These are phyloP conservation scores for Coendou prehensilis DNA, from an alignment of 2,797 vertebrate genomes.

Conservation along the genomic window DNA sequence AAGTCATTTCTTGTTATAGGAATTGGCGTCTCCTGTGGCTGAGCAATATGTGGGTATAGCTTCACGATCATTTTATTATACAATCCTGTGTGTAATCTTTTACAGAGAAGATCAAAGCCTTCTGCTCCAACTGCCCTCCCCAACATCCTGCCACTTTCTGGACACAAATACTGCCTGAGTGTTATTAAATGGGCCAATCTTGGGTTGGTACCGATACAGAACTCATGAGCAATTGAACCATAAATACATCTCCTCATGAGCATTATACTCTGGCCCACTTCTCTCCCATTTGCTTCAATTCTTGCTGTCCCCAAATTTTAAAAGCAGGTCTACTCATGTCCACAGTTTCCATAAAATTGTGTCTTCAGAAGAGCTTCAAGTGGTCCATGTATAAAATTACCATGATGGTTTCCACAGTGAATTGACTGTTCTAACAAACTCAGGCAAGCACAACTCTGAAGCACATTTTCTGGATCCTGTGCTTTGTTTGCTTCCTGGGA, in stretches of 20 bases:
- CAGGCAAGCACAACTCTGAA: background rate
- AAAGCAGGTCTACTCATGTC: background rate
- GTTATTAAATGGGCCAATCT: background rate
- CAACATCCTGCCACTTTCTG: background rate
- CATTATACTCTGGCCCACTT: background rate
- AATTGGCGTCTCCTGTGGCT: background rate
- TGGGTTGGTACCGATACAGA: background rate
- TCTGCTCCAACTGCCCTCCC: background rate
- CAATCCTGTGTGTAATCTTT: background rate
- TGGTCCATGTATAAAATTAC: background rate
- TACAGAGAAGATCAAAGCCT: background rate
- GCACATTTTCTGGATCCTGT: background rate
- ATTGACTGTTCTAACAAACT: conserved; percentile 27
- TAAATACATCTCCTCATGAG: background rate
- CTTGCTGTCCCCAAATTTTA: background rate
- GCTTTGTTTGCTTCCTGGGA: background rate
- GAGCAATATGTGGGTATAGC: background rate
- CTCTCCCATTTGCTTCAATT: background rate
- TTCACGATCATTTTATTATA: background rate
- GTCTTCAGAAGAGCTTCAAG: conserved; percentile 18
- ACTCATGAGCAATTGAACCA: background rate
- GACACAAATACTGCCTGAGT: background rate
- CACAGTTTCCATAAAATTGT: conserved; percentile 20
- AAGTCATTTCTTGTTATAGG: background rate
- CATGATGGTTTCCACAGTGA: background rate